Evolutionary conservation across 2,797 vertebrate genomes (phyloP).

Genomic region (Phoeniculus purpureus): DNA sequence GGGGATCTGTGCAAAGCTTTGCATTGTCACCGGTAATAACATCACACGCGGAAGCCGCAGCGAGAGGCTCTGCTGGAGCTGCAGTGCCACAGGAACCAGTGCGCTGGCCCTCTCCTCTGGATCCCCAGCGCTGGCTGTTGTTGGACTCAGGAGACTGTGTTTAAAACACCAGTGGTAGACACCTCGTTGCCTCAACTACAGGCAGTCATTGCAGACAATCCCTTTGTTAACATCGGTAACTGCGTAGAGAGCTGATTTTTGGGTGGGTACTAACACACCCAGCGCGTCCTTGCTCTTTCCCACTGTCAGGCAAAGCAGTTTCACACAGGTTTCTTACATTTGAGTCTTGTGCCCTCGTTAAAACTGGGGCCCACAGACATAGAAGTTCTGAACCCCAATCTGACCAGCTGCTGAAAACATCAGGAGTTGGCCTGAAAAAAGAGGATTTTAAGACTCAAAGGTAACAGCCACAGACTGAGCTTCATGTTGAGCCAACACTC

Average conservation of each 20-base stretch:
- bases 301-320: neutral
- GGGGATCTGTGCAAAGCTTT: neutral
- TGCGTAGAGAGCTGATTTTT: neutral
- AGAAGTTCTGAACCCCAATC: neutral
- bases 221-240: neutral
- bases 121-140: neutral
- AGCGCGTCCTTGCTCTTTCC: neutral
- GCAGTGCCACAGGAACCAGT: neutral
- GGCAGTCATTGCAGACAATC: neutral
- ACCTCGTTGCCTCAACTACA: neutral
- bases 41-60: neutral
- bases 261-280: neutral
- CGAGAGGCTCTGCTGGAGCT: neutral
- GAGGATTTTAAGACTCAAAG: neutral
- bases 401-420: neutral
- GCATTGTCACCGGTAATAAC: slow-evolving; percentile 17
- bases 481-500: neutral
- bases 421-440: neutral
- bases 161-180: neutral
- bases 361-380: neutral
- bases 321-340: neutral
- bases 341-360: neutral
- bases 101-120: neutral
- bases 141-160: neutral
- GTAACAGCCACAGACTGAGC: fast-evolving